Conservation (phyloP, 2,797 vertebrate species). For the Pithecia hirsuta region DNA sequence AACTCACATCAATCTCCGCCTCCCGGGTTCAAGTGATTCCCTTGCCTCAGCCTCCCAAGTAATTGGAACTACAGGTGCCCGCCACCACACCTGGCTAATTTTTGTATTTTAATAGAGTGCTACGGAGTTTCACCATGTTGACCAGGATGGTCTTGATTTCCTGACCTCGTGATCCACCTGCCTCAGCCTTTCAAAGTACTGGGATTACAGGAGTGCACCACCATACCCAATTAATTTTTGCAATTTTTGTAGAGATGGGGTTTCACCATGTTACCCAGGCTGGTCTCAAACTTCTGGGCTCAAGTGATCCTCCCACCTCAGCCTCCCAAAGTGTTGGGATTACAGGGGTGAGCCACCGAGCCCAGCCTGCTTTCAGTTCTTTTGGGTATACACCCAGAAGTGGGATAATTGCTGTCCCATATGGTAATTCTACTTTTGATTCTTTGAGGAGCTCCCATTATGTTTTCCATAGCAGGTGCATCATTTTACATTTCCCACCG, state of each 20-base stretch:
- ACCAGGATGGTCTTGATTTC: background rate
- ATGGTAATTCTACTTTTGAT: background rate
- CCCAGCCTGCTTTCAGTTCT: background rate
- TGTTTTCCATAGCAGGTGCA: background rate
- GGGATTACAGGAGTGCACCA: background rate
- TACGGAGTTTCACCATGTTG: background rate
- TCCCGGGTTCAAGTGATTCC: background rate
- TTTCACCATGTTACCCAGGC: too few relatives aligned
- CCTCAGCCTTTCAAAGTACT: background rate
- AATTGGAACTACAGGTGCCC: background rate
- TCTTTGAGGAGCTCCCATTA: background rate
- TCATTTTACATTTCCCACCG: background rate
- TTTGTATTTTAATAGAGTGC: background rate
- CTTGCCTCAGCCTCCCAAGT: background rate
- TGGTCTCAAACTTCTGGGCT: too few relatives aligned
- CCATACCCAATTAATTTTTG: too few relatives aligned
- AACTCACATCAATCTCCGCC: background rate
- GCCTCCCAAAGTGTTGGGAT: too few relatives aligned
- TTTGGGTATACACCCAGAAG: background rate
- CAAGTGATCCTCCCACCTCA: too few relatives aligned
- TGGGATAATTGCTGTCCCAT: background rate
- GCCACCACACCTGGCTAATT: background rate
- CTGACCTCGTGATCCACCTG: background rate
- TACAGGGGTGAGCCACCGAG: too few relatives aligned
- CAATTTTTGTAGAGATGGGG: too few relatives aligned